These are phyloP conservation scores for Lophius americanus DNA, from an alignment of 2,797 vertebrate species.

Conservation along the genomic window DNA sequence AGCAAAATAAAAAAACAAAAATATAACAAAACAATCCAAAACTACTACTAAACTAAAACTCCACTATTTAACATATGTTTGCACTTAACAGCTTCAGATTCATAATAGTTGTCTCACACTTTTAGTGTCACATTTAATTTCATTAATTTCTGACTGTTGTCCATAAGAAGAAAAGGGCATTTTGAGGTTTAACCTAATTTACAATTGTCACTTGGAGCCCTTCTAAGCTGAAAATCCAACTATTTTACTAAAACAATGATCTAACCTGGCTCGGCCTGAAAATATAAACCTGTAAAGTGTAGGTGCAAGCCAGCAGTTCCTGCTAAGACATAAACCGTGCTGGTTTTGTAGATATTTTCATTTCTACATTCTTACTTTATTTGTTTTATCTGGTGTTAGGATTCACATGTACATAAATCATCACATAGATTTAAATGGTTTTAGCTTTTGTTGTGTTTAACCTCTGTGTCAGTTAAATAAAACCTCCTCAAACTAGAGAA, in stretches of 20 bases:
- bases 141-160: slow-evolving; percentile 44
- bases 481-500: slow-evolving; percentile 10
- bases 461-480: slow-evolving; percentile 17
- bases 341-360: slow-evolving; percentile 55
- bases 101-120: neutral
- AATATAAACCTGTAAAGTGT: slow-evolving; percentile 54
- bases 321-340: slow-evolving; percentile 55
- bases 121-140: slow-evolving; percentile 23
- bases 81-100: slow-evolving; percentile 5
- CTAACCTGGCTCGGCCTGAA: slow-evolving; percentile 37
- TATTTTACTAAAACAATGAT: slow-evolving; percentile 62
- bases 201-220: slow-evolving; percentile 44
- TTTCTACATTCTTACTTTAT: slow-evolving; percentile 52
- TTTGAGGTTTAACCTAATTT: slow-evolving; percentile 48
- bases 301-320: slow-evolving; percentile 49
- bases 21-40: neutral
- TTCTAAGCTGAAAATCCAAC: slow-evolving; percentile 64
- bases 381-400: slow-evolving; percentile 38
- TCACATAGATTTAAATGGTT: slow-evolving; percentile 10
- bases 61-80: neutral
- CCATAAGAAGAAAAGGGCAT: slow-evolving; percentile 24
- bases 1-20: slow-evolving; percentile 35
- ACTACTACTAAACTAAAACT: too few relatives aligned
- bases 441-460: slow-evolving; percentile 22
- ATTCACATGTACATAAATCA: slow-evolving; percentile 40